These are phyloP conservation scores for Muscidifurax raptorellus DNA, from an alignment of 1,140 invertebrate species.

Conservation along the genomic window DNA sequence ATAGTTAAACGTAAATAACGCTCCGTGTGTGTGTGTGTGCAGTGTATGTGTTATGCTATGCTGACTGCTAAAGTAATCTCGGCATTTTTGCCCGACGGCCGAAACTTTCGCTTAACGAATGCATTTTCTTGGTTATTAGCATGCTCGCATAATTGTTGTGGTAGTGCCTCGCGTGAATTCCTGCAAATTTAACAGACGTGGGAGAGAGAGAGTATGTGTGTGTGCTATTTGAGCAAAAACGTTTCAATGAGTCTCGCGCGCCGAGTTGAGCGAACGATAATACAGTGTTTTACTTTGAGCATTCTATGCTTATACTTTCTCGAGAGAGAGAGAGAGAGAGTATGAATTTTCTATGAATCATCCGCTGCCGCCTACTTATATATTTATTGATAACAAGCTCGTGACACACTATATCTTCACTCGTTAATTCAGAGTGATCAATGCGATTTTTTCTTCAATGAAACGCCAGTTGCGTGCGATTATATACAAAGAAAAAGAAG, in stretches of 20 bases:
- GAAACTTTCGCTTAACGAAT: slow-evolving; percentile 14
- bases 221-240: neutral
- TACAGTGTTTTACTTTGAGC: neutral
- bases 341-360: slow-evolving; percentile 44
- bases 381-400: slow-evolving; percentile 31
- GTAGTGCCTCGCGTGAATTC: neutral
- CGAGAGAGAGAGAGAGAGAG: neutral
- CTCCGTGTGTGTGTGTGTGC: neutral
- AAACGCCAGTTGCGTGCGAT: too few species aligned
- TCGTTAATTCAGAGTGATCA: neutral
- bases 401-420: neutral
- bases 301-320: slow-evolving; percentile 25
- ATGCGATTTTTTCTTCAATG: neutral
- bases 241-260: slow-evolving; percentile 4
- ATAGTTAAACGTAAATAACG: slow-evolving; percentile 34
- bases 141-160: slow-evolving; percentile 8
- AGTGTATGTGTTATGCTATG: neutral
- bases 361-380: neutral
- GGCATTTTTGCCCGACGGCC: neutral
- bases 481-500: too few species aligned
- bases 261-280: slow-evolving; percentile 1
- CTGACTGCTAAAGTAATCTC: neutral
- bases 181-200: neutral
- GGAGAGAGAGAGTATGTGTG: neutral
- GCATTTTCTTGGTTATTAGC: neutral